These are phyloP conservation scores for Silurus asotus DNA, from an alignment of 2,113 vertebrate species.

Conservation along the genomic window DNA sequence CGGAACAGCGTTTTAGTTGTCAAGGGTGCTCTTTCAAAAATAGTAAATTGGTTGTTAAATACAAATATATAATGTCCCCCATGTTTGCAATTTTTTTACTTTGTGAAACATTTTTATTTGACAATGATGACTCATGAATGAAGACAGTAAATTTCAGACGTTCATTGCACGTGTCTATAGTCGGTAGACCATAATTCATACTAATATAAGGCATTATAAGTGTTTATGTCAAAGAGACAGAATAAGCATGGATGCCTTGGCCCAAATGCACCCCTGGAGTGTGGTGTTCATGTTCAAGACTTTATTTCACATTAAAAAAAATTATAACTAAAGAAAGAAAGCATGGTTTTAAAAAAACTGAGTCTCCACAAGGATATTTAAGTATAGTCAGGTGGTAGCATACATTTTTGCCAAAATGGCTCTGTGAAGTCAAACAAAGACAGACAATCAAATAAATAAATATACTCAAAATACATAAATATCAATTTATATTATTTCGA, in stretches of 20 bases:
- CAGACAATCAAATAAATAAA: neutral
- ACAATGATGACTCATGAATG: conserved; percentile 24
- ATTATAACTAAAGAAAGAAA: neutral
- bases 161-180: conserved; percentile 15
- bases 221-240: conserved; percentile 38
- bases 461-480: neutral
- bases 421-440: neutral
- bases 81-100: neutral
- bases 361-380: neutral
- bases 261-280: neutral
- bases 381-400: neutral
- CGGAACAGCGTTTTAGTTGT: conserved; percentile 14
- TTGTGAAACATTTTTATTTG: neutral
- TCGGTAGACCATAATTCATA: neutral
- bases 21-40: neutral
- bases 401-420: neutral
- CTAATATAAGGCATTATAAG: neutral
- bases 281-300: neutral
- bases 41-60: neutral
- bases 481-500: neutral
- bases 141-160: conserved; percentile 24
- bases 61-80: neutral
- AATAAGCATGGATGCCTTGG: neutral
- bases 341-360: neutral
- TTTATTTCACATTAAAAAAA: too few species aligned